Evolutionary conservation across 2,797 vertebrate species (phyloP).

Genomic region (Crossoptilon crossoptilon): DNA sequence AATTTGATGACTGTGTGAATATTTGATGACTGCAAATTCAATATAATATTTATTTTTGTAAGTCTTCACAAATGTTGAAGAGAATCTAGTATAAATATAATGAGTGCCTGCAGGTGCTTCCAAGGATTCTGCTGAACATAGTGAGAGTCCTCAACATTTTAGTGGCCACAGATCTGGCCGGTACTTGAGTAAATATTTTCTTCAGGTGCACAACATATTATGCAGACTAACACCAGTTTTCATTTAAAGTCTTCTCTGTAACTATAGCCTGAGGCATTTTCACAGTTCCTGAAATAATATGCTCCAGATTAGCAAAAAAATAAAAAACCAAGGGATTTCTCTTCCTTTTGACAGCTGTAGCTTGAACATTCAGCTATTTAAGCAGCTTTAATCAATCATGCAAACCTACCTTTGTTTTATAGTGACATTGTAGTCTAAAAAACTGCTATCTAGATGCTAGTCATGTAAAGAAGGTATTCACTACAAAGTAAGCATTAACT

Average conservation of each 20-base stretch:
- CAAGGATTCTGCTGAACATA: not conserved
- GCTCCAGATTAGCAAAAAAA: slow-evolving; percentile 50
- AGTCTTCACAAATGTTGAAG: slow-evolving; percentile 3
- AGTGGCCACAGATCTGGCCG: slow-evolving; percentile 18
- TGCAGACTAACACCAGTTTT: slow-evolving; percentile 48
- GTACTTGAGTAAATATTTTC: slow-evolving; percentile 56
- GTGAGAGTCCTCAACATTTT: slow-evolving; percentile 12
- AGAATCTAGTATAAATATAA: not conserved
- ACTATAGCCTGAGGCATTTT: slow-evolving; percentile 55
- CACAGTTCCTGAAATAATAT: slow-evolving; percentile 53
- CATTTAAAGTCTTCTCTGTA: slow-evolving; percentile 51
- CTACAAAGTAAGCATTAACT: not conserved
- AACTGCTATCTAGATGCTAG: not conserved
- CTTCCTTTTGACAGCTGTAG: slow-evolving; percentile 32
- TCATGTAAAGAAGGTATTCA: not conserved
- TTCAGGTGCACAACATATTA: slow-evolving; percentile 67
- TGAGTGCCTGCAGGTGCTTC: not conserved
- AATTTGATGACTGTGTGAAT: not conserved
- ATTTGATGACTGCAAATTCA: not conserved
- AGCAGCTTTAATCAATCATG: slow-evolving; percentile 24
- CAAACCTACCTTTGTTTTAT: not conserved
- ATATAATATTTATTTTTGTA: not conserved
- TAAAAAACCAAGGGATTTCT: not conserved
- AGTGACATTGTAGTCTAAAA: not conserved
- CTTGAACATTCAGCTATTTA: slow-evolving; percentile 28